Percentiles rank a stretch among this genome's conserved stretches.
Conservation (phyloP, 2,113 vertebrate genomes). For the Hippocampus abdominalis region DNA sequence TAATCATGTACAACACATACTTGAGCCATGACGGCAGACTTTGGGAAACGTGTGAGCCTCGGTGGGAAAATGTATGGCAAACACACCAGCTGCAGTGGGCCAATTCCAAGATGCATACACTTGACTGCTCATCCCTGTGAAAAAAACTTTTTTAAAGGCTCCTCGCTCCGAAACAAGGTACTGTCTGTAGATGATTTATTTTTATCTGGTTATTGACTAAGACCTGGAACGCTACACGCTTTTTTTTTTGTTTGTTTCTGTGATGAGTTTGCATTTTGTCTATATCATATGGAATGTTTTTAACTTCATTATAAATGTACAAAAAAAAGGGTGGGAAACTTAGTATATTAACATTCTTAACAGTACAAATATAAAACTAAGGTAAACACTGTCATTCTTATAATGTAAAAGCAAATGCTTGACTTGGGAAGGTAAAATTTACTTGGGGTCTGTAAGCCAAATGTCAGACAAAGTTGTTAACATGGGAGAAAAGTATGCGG, state of each 20-base stretch:
- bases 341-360: background rate
- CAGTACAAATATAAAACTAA: background rate
- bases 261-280: no score
- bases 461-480: no score
- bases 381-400: background rate
- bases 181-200: background rate
- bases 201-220: background rate
- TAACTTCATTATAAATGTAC: no score
- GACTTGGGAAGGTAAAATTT: no score
- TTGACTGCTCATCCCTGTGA: background rate
- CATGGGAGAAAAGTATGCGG: no score
- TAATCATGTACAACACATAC: constrained; percentile 47
- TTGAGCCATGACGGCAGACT: constrained; percentile 37
- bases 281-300: no score
- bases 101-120: background rate
- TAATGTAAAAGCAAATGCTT: background rate
- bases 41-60: constrained; percentile 21
- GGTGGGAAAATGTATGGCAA: constrained; percentile 16
- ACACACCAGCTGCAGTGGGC: constrained; percentile 3
- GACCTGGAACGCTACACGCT: background rate
- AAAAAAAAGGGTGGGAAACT: no score
- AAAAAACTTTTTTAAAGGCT: background rate
- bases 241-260: background rate
- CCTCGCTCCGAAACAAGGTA: background rate
- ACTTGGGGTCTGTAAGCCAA: no score